A percentile compares a stretch with the other conserved stretches of the same genome.
Conservation (phyloP, 2,797 vertebrate genomes). For the Ctenosaura bakeri region DNA sequence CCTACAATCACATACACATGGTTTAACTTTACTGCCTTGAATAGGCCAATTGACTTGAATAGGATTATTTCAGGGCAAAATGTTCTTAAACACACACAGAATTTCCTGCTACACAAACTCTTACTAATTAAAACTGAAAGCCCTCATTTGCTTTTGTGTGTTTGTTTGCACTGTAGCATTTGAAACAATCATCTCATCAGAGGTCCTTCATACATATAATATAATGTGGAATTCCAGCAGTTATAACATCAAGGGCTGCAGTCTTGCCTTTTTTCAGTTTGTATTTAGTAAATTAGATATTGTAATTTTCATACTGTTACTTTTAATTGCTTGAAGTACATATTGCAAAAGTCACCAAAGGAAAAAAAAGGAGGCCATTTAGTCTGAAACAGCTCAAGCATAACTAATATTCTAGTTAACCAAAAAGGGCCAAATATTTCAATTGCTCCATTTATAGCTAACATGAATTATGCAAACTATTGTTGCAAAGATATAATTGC, state of each 20-base stretch:
- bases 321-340: constrained; percentile 66
- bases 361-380: constrained; percentile 40
- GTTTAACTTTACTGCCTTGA: constrained; percentile 27
- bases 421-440: constrained; percentile 62
- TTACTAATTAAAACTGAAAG: constrained; percentile 54
- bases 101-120: neutral
- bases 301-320: constrained; percentile 55
- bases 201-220: constrained; percentile 32
- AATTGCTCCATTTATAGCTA: constrained; percentile 63
- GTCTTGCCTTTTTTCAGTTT: constrained; percentile 28
- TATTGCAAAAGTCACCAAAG: constrained; percentile 56
- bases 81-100: neutral
- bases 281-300: constrained; percentile 62
- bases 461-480: constrained; percentile 58
- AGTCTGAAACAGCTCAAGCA: constrained; percentile 60
- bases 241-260: constrained; percentile 25
- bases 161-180: constrained; percentile 40
- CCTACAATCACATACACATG: constrained; percentile 18
- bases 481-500: constrained; percentile 63
- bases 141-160: neutral
- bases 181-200: constrained; percentile 41
- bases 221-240: constrained; percentile 35
- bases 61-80: neutral
- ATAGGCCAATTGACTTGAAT: neutral
- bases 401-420: constrained; percentile 72